Evolutionary conservation across 2,888 invertebrate species (phyloP).

Genomic region (Eueremaeus valkanovi): DNA sequence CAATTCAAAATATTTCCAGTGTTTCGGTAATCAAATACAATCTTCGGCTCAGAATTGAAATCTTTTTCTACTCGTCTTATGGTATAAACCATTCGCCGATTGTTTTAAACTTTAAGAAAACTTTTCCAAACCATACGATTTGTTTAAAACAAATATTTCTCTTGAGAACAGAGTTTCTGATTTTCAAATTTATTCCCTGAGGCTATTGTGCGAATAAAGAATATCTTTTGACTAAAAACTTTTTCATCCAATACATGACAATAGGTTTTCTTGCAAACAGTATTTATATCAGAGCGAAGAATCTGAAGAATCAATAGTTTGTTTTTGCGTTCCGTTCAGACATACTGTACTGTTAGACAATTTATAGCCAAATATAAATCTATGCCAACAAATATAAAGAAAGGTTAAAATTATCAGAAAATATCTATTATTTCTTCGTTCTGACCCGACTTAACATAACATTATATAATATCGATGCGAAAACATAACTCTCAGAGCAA

Average conservation of each 20-base stretch:
- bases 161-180: conserved; percentile 10
- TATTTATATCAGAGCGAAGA: background rate
- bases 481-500: background rate
- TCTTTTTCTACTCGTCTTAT: background rate
- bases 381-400: conserved; percentile 8
- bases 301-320: background rate
- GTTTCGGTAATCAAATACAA: too few species aligned
- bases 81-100: background rate
- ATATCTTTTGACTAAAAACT: background rate
- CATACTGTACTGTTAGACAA: conserved; percentile 19
- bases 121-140: background rate
- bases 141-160: conserved; percentile 13
- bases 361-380: conserved; percentile 16
- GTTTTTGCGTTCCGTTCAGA: background rate
- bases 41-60: too few species aligned
- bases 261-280: background rate
- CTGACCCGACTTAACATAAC: conserved; percentile 7
- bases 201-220: background rate
- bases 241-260: conserved; percentile 8
- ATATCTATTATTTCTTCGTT: conserved; percentile 8
- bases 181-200: conserved; percentile 20
- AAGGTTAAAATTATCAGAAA: conserved; percentile 5
- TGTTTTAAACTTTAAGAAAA: background rate
- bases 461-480: background rate
- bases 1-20: too few species aligned